phyloP scores from a whole-genome alignment of 2,888 invertebrate genomes.

The Eupithecia exiguata region DNA sequence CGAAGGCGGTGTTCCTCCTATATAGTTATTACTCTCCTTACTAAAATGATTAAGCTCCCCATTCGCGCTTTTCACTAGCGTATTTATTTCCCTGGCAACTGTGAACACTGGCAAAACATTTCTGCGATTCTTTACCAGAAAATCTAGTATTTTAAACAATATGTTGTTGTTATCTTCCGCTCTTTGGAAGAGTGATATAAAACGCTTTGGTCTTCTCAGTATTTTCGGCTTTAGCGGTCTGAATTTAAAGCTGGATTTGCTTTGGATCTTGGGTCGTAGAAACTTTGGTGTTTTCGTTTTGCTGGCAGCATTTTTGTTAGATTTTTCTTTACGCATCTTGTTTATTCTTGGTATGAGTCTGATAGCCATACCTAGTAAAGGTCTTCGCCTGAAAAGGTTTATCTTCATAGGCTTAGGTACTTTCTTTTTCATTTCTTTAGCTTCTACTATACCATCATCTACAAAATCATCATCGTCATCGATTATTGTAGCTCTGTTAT shows the following conservation, averaged over 20 bases:
- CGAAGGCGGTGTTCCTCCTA: slow-evolving; percentile 56
- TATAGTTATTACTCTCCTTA: slow-evolving; percentile 65
- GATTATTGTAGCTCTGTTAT: background rate
- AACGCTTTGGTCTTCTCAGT: slow-evolving; percentile 60
- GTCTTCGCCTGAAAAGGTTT: slow-evolving; percentile 24
- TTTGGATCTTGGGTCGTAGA: background rate
- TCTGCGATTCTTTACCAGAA: slow-evolving; percentile 59
- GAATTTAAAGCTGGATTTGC: slow-evolving; percentile 19
- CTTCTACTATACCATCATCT: slow-evolving; percentile 11
- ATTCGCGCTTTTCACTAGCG: slow-evolving; percentile 63
- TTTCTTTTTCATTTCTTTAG: background rate
- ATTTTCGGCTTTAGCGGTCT: slow-evolving; percentile 27
- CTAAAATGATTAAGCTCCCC: slow-evolving; percentile 64
- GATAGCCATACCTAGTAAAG: slow-evolving; percentile 24
- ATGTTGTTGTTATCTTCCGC: slow-evolving; percentile 56
- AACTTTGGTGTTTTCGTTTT: background rate
- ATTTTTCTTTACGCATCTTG: slow-evolving; percentile 22
- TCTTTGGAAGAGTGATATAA: slow-evolving; percentile 55
- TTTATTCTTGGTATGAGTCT: slow-evolving; percentile 26
- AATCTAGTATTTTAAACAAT: slow-evolving; percentile 60
- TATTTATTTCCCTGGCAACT: slow-evolving; percentile 68
- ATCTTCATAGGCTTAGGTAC: slow-evolving; percentile 12
- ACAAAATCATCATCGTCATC: background rate
- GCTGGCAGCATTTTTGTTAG: background rate
- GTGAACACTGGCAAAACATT: slow-evolving; percentile 64